Percentiles rank a stretch among this genome's conserved stretches.
These are phyloP conservation scores for Tetragnatha montana DNA, from an alignment of 2,888 invertebrate genomes.

Conservation along the genomic window DNA sequence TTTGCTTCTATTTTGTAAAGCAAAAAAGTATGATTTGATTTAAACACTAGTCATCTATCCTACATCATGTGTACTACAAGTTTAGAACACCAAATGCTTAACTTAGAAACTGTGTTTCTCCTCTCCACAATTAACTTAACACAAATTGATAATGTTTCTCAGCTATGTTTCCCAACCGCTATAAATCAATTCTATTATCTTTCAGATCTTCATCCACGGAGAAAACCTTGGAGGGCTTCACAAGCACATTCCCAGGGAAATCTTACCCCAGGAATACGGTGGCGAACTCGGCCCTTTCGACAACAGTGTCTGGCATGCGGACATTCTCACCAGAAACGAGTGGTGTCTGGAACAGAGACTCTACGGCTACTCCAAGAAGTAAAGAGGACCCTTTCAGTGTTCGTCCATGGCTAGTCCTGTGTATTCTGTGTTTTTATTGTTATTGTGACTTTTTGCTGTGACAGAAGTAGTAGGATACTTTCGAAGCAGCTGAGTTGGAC, in stretches of 20 bases:
- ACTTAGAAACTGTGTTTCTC: no score
- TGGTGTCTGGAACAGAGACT: slow-evolving; percentile 56
- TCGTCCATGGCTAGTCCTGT: background rate
- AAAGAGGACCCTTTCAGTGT: background rate
- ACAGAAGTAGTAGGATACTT: no score
- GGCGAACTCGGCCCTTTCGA: slow-evolving; percentile 62
- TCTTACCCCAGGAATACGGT: slow-evolving; percentile 55
- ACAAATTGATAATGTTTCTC: no score
- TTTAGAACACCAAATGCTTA: no score
- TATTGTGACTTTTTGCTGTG: no score
- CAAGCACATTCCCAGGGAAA: slow-evolving; percentile 51
- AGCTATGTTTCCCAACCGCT: background rate
- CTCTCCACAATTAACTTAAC: no score
- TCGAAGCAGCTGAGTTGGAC: no score
- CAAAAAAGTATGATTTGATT: no score
- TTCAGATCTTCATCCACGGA: slow-evolving; percentile 59
- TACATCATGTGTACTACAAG: no score
- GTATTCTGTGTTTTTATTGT: background rate
- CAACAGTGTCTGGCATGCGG: slow-evolving; percentile 64
- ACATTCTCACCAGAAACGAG: slow-evolving; percentile 50
- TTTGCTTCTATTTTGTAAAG: no score
- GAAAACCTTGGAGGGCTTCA: slow-evolving; percentile 55
- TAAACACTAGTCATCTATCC: no score
- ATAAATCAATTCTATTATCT: background rate
- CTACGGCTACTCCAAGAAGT: slow-evolving; percentile 54